These are phyloP conservation scores for Hypotaenidia philippensis DNA, from an alignment of 2,797 vertebrate genomes.

Conservation along the genomic window DNA sequence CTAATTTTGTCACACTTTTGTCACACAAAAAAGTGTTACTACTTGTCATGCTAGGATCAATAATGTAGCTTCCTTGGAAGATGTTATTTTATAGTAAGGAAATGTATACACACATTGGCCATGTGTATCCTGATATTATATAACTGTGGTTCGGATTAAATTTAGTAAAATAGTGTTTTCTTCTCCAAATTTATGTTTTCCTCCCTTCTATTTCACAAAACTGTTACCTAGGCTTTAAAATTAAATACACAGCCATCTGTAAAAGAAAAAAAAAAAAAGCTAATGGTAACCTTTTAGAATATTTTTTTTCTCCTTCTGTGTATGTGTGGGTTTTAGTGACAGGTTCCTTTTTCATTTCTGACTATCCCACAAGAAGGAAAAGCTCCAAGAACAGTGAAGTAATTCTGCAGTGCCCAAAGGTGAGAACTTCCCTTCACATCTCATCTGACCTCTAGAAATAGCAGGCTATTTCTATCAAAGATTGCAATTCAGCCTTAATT, in stretches of 20 bases:
- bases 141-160: background rate
- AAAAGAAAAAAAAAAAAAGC: background rate
- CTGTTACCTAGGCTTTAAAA: background rate
- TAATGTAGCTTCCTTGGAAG: background rate
- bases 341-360: background rate
- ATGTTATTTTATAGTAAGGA: background rate
- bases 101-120: background rate
- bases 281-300: background rate
- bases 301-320: rapidly evolving
- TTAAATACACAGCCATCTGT: background rate
- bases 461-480: background rate
- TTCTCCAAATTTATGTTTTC: background rate
- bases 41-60: background rate
- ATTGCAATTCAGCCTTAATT: background rate
- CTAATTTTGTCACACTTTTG: background rate
- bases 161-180: background rate
- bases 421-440: background rate
- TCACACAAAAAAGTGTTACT: background rate
- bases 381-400: background rate
- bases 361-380: background rate
- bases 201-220: background rate
- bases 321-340: background rate
- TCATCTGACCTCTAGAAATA: background rate
- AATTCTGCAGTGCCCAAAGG: background rate
- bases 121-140: background rate